These are phyloP conservation scores for Trialeurodes vaporariorum DNA, from an alignment of 1,140 invertebrate species.

Conservation along the genomic window DNA sequence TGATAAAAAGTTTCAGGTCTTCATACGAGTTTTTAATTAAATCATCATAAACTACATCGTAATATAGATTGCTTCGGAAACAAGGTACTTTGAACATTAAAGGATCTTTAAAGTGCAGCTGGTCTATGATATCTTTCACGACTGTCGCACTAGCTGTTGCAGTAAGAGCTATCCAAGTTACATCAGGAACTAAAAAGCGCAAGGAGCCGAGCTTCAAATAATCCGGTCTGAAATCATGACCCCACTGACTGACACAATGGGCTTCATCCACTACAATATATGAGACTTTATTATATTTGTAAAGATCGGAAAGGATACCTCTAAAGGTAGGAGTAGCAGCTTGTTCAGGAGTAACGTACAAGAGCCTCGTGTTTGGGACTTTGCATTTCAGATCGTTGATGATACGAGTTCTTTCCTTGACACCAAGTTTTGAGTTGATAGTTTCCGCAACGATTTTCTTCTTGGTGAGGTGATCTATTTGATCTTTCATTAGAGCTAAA, in stretches of 20 bases:
- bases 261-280: slow-evolving; percentile 84
- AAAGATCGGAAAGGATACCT: slow-evolving; percentile 35
- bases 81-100: slow-evolving; percentile 47
- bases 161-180: slow-evolving; percentile 84
- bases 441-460: slow-evolving; percentile 64
- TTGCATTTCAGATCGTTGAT: slow-evolving; percentile 56
- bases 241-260: slow-evolving; percentile 96
- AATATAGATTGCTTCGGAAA: slow-evolving; percentile 55
- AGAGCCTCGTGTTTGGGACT: slow-evolving; percentile 57
- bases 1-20: slow-evolving; percentile 60
- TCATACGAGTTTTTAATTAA: slow-evolving; percentile 59
- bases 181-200: slow-evolving; percentile 43
- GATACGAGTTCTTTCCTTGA: slow-evolving; percentile 57
- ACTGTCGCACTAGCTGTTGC: slow-evolving; percentile 65
- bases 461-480: slow-evolving; percentile 41
- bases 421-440: slow-evolving; percentile 75
- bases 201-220: slow-evolving; percentile 72
- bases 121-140: slow-evolving; percentile 43
- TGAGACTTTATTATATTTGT: slow-evolving; percentile 40
- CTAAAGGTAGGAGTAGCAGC: slow-evolving; percentile 65
- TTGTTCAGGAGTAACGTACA: slow-evolving; percentile 90
- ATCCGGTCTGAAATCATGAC: slow-evolving; percentile 92
- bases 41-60: slow-evolving; percentile 68
- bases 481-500: slow-evolving; percentile 53
- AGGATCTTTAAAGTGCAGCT: slow-evolving; percentile 41